Conservation (phyloP, 2,797 vertebrate species). For the Cuculus canorus region DNA sequence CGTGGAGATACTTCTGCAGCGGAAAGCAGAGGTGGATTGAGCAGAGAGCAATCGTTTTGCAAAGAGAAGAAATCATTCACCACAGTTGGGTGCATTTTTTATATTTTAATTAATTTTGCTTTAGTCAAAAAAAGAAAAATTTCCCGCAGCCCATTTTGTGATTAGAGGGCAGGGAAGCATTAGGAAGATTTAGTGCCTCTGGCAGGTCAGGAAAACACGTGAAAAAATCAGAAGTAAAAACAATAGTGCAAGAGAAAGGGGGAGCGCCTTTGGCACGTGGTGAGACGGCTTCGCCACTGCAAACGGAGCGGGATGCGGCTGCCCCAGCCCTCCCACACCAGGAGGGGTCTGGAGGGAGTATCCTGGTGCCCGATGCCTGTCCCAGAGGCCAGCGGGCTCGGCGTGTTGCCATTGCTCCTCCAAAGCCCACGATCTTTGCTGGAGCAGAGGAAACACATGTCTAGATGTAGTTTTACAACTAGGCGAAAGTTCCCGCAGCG, state of each 20-base stretch:
- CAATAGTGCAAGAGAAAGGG: background rate
- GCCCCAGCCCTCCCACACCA: background rate
- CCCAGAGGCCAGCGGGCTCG: background rate
- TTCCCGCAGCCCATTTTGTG: background rate
- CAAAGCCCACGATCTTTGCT: background rate
- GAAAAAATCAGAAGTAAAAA: slow-evolving; percentile 33
- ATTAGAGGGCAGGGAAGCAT: slow-evolving; percentile 6
- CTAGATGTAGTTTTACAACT: slow-evolving; percentile 55
- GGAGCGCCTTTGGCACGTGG: background rate
- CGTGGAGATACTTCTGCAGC: slow-evolving; percentile 37
- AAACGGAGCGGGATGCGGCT: background rate
- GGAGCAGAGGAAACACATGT: background rate
- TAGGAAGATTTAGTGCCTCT: slow-evolving; percentile 44
- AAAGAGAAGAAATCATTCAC: slow-evolving; percentile 49
- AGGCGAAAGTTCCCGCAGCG: slow-evolving; percentile 61
- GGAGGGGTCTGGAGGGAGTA: background rate
- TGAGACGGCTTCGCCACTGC: background rate
- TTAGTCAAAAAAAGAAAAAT: background rate
- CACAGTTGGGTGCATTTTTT: slow-evolving; percentile 24
- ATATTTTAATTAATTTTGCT: slow-evolving; percentile 58
- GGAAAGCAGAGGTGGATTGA: slow-evolving; percentile 42
- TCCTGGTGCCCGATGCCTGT: background rate
- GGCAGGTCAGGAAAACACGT: slow-evolving; percentile 31
- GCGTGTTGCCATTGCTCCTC: background rate
- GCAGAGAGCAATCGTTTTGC: background rate